Conservation (phyloP, 2,888 invertebrate species). For the Cephus nigrinus region DNA sequence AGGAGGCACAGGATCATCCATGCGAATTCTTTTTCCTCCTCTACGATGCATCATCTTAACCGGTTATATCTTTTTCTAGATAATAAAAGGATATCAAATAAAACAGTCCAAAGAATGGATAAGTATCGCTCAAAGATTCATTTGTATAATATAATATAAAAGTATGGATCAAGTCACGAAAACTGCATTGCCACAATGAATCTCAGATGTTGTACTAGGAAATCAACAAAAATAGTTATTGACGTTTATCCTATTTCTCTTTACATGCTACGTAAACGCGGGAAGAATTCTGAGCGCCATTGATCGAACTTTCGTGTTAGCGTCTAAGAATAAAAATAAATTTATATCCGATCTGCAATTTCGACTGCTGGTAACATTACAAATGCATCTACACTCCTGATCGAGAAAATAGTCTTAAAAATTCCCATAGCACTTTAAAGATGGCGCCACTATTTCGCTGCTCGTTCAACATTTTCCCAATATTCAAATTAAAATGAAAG, state of each 20-base stretch:
- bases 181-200: background rate
- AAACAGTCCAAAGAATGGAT: background rate
- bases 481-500: background rate
- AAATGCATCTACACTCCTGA: background rate
- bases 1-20: slow-evolving; percentile 88
- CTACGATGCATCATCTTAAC: slow-evolving; percentile 78
- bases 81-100: background rate
- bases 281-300: background rate
- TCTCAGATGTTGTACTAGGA: background rate
- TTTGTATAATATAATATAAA: background rate
- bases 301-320: background rate
- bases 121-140: background rate
- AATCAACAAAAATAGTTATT: background rate
- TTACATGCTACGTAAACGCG: background rate
- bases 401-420: background rate
- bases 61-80: background rate
- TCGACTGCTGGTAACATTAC: background rate
- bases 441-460: background rate
- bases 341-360: background rate
- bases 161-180: background rate
- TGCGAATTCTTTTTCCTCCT: slow-evolving; percentile 90
- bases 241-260: background rate
- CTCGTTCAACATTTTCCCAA: background rate
- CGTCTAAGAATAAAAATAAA: background rate
- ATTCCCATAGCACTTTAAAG: background rate